Percentiles rank a stretch among this genome's conserved stretches.
These are phyloP conservation scores for Atta colombica DNA, from an alignment of 1,140 invertebrate genomes.

Conservation along the genomic window DNA sequence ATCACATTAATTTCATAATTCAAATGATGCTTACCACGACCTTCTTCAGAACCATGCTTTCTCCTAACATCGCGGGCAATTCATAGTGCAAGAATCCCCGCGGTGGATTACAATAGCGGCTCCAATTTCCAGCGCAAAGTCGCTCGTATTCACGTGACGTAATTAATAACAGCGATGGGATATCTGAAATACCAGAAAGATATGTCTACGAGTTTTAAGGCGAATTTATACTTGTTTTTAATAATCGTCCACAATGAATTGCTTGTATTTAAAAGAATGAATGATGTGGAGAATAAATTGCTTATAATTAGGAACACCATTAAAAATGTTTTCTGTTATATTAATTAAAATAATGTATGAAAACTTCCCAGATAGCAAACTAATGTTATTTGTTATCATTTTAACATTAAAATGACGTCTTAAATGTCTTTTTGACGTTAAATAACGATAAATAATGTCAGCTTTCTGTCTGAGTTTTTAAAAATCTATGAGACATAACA, in stretches of 20 bases:
- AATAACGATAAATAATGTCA: no score
- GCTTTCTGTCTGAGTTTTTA: no score
- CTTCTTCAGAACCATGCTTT: conserved; percentile 13
- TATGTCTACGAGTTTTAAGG: conserved; percentile 1
- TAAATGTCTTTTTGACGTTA: no score
- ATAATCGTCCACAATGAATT: not conserved
- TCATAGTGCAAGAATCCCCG: conserved; percentile 51
- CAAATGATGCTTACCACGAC: conserved; percentile 32
- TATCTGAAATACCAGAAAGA: conserved; percentile 34
- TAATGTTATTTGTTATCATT: no score
- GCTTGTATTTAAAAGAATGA: not conserved
- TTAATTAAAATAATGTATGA: no score
- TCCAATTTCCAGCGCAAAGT: conserved; percentile 49
- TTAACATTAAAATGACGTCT: no score
- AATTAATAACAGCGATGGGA: conserved; percentile 42
- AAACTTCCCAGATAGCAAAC: no score
- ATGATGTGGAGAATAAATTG: not conserved
- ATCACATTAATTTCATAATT: conserved; percentile 57
- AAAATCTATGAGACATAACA: no score
- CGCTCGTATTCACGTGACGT: conserved; percentile 26
- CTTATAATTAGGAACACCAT: no score
- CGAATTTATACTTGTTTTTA: conserved; percentile 11
- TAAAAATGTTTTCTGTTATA: no score
- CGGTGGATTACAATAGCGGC: conserved; percentile 57
- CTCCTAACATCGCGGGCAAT: conserved; percentile 27